Evolutionary conservation across 2,113 vertebrate species (phyloP), one percentile per base, ranked within the genome.

Genomic region (Numenius arquata): DNA sequence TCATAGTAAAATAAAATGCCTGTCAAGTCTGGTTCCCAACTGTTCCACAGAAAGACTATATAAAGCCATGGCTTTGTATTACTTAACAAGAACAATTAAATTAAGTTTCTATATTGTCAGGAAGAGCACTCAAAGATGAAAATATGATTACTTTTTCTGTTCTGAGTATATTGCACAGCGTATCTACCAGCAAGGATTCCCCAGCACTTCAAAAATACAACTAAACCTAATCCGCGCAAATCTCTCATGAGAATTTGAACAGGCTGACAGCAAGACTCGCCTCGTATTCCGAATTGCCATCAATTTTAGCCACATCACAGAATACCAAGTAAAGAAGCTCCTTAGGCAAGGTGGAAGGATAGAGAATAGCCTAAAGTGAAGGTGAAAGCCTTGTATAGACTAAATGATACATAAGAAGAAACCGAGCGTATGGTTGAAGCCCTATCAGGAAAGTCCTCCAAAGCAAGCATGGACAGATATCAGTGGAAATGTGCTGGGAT

Each of bases 401-500:
- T 12, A 70, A 10, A 21, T 0, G 32, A 8, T 0, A 20, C 36
- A 15, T 26, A 41, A 82, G 45, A 58, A 53, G 23, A 91, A 34
- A 32, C 40, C 5, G 38, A 81, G 36, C 2, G 8, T 8, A 22
- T 36, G 34, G 36, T 9, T 86, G 48, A 89, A 86, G 34, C 4
- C 23, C 52, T 22, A 15, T 26, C 52, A 18, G 8, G 34, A 53
- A 47, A 65, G 38, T 63, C 83, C 30, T 79, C 72, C 82, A 65
- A 65, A 52, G 48, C 73, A 52, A 86, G n/a, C 5, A 63, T 22
- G 30, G 27, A 19, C 7, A 81, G 59, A 3, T 19, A 65, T 6
- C 36, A 76, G n/a, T 17, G 38, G n/a, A 53, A 71, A 71, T 6
- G 2, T 15, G 6, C 18, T 26, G 16, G 3, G 0, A 0, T 40